These are phyloP conservation scores for Galendromus occidentalis DNA, from an alignment of 1,140 invertebrate genomes.

Conservation along the genomic window DNA sequence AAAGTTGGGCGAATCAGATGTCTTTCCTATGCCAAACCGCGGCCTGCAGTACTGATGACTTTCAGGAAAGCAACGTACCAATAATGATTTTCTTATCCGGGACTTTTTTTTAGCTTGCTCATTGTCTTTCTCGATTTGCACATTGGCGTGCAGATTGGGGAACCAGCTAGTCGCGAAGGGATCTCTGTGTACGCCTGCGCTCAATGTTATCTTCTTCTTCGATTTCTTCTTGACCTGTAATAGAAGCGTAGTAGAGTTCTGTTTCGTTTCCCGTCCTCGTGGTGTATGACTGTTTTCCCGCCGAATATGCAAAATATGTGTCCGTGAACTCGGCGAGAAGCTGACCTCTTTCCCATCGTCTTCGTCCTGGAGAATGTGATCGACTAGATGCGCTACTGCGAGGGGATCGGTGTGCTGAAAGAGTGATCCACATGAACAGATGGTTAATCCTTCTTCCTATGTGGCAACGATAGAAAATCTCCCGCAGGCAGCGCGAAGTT, in stretches of 20 bases:
- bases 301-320: not conserved
- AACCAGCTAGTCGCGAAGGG: not conserved
- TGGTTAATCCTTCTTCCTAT: no score
- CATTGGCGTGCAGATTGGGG: constrained; percentile 7
- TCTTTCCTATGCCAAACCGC: no score
- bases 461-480: no score
- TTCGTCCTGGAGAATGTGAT: constrained; percentile 7
- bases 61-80: not conserved
- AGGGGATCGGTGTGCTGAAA: not conserved
- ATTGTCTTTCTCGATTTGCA: not conserved
- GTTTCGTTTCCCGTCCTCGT: no score
- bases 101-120: not conserved
- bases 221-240: constrained; percentile 13
- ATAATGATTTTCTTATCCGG: not conserved
- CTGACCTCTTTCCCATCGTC: constrained; percentile 2
- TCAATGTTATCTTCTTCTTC: constrained; percentile 4
- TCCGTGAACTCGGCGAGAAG: not conserved
- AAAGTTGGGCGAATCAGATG: no score
- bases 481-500: no score
- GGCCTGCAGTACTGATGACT: no score
- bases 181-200: not conserved
- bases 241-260: no score
- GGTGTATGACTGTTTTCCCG: no score
- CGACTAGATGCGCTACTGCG: constrained; percentile 9
- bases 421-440: no score